Conservation (phyloP, 2,888 invertebrate species). For the Euplexia lucipara region DNA sequence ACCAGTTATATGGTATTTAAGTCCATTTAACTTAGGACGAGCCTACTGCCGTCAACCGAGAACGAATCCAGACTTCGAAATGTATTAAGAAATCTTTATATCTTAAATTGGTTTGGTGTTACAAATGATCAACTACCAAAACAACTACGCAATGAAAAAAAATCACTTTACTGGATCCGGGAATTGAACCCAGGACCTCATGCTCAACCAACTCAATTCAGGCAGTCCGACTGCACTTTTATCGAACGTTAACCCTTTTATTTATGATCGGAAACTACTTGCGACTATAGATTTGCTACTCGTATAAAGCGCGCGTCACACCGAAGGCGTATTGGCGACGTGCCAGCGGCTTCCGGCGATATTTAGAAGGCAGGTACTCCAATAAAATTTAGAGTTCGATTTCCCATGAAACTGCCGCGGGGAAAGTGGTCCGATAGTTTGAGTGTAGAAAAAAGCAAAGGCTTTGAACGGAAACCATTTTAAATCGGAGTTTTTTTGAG, state of each 20-base stretch:
- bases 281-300: slow-evolving; percentile 23
- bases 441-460: too few species aligned
- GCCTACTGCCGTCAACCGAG: too few species aligned
- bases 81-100: too few species aligned
- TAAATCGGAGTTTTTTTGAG: too few species aligned
- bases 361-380: slow-evolving; percentile 32
- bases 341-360: slow-evolving; percentile 37
- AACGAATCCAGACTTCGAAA: too few species aligned
- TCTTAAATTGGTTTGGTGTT: too few species aligned
- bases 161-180: too few species aligned
- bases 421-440: background rate
- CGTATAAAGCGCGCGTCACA: slow-evolving; percentile 43
- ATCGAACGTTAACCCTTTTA: slow-evolving; percentile 17
- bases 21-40: too few species aligned
- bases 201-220: background rate
- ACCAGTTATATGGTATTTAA: too few species aligned
- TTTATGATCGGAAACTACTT: slow-evolving; percentile 18
- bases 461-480: too few species aligned
- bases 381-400: slow-evolving; percentile 34
- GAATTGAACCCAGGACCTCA: background rate
- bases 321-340: slow-evolving; percentile 33
- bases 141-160: background rate
- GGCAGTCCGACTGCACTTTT: slow-evolving; percentile 5
- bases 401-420: slow-evolving; percentile 25
- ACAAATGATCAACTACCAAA: too few species aligned